Percentiles rank a stretch among this genome's conserved stretches.
Evolutionary conservation across 2,888 invertebrate genomes (phyloP).

Genomic region (Loripinus fragilis): DNA sequence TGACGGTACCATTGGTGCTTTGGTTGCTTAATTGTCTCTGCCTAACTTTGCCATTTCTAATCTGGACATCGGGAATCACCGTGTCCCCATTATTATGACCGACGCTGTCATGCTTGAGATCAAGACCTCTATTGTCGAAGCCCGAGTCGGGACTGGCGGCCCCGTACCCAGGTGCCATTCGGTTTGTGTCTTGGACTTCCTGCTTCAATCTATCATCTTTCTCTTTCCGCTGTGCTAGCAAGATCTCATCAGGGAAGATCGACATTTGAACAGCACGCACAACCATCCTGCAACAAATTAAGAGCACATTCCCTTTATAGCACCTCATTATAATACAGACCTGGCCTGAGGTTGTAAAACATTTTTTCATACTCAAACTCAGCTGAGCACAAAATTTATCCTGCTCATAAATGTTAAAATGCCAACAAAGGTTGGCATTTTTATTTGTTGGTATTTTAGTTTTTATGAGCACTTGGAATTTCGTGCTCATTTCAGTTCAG

Average conservation of each 20-base stretch:
- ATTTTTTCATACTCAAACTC: no score
- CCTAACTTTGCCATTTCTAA: slow-evolving; percentile 46
- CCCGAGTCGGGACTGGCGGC: slow-evolving; percentile 50
- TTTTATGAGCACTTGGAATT: no score
- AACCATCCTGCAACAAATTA: slow-evolving; percentile 63
- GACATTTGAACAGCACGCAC: slow-evolving; percentile 70
- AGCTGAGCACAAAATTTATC: no score
- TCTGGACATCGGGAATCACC: slow-evolving; percentile 17
- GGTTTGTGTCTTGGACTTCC: slow-evolving; percentile 59
- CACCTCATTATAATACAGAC: no score
- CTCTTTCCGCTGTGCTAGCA: slow-evolving; percentile 66
- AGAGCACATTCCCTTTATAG: no score
- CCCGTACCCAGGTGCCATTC: slow-evolving; percentile 22
- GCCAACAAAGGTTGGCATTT: no score
- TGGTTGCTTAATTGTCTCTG: slow-evolving; percentile 53
- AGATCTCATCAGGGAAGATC: slow-evolving; percentile 72
- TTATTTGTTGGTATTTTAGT: no score
- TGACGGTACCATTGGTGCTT: slow-evolving; percentile 14
- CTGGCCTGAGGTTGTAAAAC: no score
- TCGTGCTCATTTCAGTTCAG: no score
- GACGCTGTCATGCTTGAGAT: slow-evolving; percentile 46
- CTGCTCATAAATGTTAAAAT: no score
- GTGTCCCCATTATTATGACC: slow-evolving; percentile 11
- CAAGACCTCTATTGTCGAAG: slow-evolving; percentile 54
- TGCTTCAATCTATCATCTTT: slow-evolving; percentile 43